Base-by-base conservation (phyloP, 2,797 vertebrate genomes). In the Chelidonichthys spinosus region DNA sequence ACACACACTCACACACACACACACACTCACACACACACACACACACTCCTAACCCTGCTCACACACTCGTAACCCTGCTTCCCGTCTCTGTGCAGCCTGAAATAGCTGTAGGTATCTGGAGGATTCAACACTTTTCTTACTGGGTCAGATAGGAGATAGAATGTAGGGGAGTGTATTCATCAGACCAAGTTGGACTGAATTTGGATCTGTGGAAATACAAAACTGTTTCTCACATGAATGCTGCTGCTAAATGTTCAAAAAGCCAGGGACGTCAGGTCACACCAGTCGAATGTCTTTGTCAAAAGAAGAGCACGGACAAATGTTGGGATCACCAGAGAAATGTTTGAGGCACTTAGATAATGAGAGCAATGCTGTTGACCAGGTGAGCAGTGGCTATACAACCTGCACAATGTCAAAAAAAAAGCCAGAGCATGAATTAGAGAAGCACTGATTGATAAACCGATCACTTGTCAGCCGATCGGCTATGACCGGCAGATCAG, bases 31-130 rank as follows among this genome's bases (percentile, higher is more conserved):
- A 32, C 36, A 62, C 11, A 42, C 5, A 58, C 49, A 64, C 36
- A 68, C 59, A 70, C 11, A 56, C 14, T 25, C 25, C 25, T 25
- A 25, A 25, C 25, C 25, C 25, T 25, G 46, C 7, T 52, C 36
- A 33, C 52, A 68, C 33, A 18, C 61, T 25, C 64, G 6, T 63
- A 72, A 80, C 76, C 74, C 76, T 25, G 40, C 66, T 88, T 88
- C 75, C 72, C 79, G 10, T 78, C 52, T 73, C 66, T 60, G 62
- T 60, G 62, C 32, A 60, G 75, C 83, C 63, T 63, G 59, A 85
- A 87, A 90, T 87, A 88, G 70, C 55, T 44, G 43, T 25, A n/a
- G 14, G 72, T 74, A 69, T 87, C 85, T 66, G 33, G 81, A 78
- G 81, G 71, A 84, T 85, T 85, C 47, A 76, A 52, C 49, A 37